Conservation (phyloP, 2,113 vertebrate species). For the Coregonus clupeaformis region DNA sequence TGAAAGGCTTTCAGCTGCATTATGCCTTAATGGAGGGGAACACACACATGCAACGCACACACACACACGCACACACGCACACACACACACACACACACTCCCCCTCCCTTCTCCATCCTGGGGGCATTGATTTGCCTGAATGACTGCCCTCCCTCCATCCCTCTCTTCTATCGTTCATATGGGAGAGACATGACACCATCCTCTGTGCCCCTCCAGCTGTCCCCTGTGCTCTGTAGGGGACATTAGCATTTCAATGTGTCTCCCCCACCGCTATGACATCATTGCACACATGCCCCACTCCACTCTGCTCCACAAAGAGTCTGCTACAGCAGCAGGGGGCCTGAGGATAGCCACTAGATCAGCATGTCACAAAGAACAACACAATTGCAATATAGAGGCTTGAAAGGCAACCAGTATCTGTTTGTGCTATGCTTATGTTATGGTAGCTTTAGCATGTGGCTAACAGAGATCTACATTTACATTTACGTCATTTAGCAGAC, state of each 20-base stretch:
- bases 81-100: slow-evolving; percentile 19
- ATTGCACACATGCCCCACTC: slow-evolving; percentile 65
- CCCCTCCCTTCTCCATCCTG: slow-evolving; percentile 24
- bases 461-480: too few relatives aligned
- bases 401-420: neutral
- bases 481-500: too few relatives aligned
- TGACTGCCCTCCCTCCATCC: slow-evolving; percentile 44
- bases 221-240: slow-evolving; percentile 57
- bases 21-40: slow-evolving; percentile 57
- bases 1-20: slow-evolving; percentile 45
- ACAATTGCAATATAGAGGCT: neutral
- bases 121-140: slow-evolving; percentile 67
- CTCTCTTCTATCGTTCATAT: slow-evolving; percentile 54
- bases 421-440: neutral
- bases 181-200: slow-evolving; percentile 66
- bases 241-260: slow-evolving; percentile 72
- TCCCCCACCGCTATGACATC: slow-evolving; percentile 64
- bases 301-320: slow-evolving; percentile 65
- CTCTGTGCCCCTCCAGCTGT: slow-evolving; percentile 67
- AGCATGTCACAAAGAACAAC: neutral
- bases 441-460: too few relatives aligned
- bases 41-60: slow-evolving; percentile 26
- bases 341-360: neutral
- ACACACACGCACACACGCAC: too few relatives aligned
- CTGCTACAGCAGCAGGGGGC: slow-evolving; percentile 43